Percentiles rank a stretch among this genome's conserved stretches.
These are phyloP conservation scores for Osmoderma eremita DNA, from an alignment of 2,888 invertebrate species.

Conservation along the genomic window DNA sequence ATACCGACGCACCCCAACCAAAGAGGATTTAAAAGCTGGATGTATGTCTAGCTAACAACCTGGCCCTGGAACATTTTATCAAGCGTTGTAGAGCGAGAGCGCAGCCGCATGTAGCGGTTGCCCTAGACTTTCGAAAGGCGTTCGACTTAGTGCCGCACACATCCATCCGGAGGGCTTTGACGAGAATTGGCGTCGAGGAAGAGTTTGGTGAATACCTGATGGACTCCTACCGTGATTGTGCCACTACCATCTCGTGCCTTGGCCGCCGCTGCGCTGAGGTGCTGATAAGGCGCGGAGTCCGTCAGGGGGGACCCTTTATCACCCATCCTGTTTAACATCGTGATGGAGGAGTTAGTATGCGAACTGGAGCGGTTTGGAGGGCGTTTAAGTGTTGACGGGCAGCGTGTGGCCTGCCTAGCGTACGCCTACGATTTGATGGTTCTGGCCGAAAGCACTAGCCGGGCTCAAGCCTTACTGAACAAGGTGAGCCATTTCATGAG, in stretches of 20 bases:
- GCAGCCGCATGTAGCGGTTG: conserved; percentile 54
- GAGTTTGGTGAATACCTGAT: neutral
- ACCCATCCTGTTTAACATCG: neutral
- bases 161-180: neutral
- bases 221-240: neutral
- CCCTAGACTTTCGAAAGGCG: conserved; percentile 46
- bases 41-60: conserved; percentile 55
- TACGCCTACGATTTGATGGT: neutral
- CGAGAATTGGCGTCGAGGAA: neutral
- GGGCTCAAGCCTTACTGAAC: neutral
- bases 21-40: conserved; percentile 44
- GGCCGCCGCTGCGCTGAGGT: conserved; percentile 52
- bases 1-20: conserved; percentile 36
- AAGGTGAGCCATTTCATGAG: neutral
- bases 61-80: conserved; percentile 53
- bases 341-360: conserved; percentile 57
- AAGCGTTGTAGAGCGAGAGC: conserved; percentile 46
- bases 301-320: conserved; percentile 6
- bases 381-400: neutral
- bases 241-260: neutral
- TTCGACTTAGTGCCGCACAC: neutral
- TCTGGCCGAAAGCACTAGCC: neutral
- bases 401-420: neutral
- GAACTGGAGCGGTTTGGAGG: conserved; percentile 48
- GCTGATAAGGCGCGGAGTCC: neutral